Conservation (phyloP, 2,888 invertebrate species). For the Callyntrura sp. region DNA sequence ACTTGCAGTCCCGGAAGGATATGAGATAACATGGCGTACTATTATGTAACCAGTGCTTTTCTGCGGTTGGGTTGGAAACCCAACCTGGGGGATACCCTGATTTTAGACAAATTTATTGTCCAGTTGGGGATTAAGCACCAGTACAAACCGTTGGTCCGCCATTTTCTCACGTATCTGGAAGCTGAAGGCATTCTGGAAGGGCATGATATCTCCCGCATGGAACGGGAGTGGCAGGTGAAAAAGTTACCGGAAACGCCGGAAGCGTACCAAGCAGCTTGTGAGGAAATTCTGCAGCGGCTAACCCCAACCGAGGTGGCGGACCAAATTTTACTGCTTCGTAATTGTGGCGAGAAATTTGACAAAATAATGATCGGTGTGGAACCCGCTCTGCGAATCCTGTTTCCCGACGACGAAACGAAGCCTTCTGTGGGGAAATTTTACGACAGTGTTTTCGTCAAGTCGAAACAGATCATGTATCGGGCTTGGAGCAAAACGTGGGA, state of each 20-base stretch:
- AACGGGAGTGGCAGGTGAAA: conserved; percentile 5
- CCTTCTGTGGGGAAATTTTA: conserved; percentile 58
- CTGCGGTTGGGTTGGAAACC: conserved; percentile 60
- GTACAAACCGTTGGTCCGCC: conserved; percentile 9
- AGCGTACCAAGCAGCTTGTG: neutral
- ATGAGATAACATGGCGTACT: conserved; percentile 9
- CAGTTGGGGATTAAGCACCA: conserved; percentile 6
- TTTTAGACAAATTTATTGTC: conserved; percentile 16
- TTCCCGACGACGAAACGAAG: conserved; percentile 50
- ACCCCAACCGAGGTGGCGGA: too few species aligned
- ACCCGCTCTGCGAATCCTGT: conserved; percentile 17
- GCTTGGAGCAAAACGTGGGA: neutral
- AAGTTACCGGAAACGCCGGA: neutral
- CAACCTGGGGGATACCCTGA: neutral
- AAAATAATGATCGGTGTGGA: conserved; percentile 32
- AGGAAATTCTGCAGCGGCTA: too few species aligned
- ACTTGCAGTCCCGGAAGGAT: neutral
- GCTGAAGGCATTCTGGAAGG: neutral
- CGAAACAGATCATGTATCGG: neutral
- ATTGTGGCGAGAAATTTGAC: neutral
- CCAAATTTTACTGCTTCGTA: too few species aligned
- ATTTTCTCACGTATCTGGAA: conserved; percentile 10
- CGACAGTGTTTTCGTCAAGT: conserved; percentile 1
- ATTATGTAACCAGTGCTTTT: conserved; percentile 58
- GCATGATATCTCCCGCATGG: too few species aligned